Evolutionary conservation across 2,797 vertebrate genomes (phyloP).

Genomic region (Coregonus sp.): DNA sequence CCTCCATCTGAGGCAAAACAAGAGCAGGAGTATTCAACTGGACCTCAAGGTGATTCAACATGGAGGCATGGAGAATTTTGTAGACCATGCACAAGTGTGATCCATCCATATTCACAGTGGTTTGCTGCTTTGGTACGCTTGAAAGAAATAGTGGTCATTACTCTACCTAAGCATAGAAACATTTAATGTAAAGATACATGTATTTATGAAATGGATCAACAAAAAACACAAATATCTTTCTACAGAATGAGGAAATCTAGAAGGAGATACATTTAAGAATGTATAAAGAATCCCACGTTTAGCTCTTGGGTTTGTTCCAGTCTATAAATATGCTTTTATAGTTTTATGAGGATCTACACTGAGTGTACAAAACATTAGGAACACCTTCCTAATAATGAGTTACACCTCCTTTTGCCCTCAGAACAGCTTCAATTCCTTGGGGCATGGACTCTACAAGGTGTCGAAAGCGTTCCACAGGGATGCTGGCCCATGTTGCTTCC

Average conservation of each 20-base stretch:
- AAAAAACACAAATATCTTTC: not conserved
- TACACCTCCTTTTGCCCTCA: too few relatives aligned
- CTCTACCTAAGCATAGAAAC: slow-evolving; percentile 6
- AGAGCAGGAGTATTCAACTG: slow-evolving; percentile 50
- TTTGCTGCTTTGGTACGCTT: not conserved
- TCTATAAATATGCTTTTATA: not conserved
- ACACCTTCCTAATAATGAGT: too few relatives aligned
- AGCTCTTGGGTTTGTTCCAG: not conserved
- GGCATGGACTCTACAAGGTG: too few relatives aligned
- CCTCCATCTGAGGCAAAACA: slow-evolving; percentile 56
- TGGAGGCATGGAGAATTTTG: slow-evolving; percentile 10
- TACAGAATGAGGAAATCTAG: not conserved
- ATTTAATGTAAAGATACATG: not conserved
- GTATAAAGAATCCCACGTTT: not conserved
- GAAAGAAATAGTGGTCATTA: slow-evolving; percentile 5
- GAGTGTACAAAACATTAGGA: too few relatives aligned
- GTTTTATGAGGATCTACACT: slow-evolving; percentile 19
- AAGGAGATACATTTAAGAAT: not conserved
- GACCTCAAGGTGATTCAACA: slow-evolving; percentile 63
- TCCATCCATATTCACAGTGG: not conserved
- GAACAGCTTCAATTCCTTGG: too few relatives aligned
- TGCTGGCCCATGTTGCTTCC: too few relatives aligned
- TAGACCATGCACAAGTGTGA: not conserved
- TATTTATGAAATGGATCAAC: not conserved
- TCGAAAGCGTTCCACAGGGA: too few relatives aligned